Percentiles rank a stretch among this genome's conserved stretches.
Conservation (phyloP, 2,113 vertebrate genomes). For the Catharus fuscescens region DNA sequence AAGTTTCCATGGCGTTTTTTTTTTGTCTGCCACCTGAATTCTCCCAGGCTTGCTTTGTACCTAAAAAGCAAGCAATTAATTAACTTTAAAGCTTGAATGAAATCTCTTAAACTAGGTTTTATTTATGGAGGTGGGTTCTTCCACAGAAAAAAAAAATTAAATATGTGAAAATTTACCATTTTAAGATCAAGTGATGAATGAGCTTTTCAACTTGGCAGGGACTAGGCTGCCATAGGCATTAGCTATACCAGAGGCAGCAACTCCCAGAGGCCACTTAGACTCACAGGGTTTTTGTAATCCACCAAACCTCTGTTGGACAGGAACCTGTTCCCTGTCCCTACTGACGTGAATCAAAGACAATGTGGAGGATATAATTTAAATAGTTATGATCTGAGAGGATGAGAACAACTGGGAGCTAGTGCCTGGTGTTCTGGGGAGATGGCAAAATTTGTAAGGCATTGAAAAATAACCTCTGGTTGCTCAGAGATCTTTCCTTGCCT, state of each 20-base stretch:
- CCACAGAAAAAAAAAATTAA: not conserved
- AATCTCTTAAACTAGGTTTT: not conserved
- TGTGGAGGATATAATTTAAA: not conserved
- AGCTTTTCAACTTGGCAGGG: not conserved
- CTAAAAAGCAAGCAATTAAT: not conserved
- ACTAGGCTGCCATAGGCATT: not conserved
- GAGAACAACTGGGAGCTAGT: not conserved
- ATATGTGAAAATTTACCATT: not conserved
- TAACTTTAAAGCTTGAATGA: not conserved
- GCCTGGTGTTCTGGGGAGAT: not conserved
- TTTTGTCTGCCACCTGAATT: not conserved
- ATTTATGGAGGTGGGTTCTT: not conserved
- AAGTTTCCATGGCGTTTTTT: not conserved
- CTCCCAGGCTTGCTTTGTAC: not conserved
- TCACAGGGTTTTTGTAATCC: not conserved
- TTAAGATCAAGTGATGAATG: not conserved
- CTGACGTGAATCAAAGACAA: not conserved
- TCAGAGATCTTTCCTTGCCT: fast-evolving
- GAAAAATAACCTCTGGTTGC: not conserved
- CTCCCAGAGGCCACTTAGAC: not conserved
- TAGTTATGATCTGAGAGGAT: not conserved
- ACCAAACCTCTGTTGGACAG: not conserved
- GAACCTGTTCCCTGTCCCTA: fast-evolving
- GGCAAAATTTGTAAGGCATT: not conserved
- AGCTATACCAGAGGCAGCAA: not conserved